Percentiles rank a stretch among this genome's conserved stretches.
phyloP scores from a whole-genome alignment of 2,888 invertebrate genomes.

The Siphonodentalium dalli region DNA sequence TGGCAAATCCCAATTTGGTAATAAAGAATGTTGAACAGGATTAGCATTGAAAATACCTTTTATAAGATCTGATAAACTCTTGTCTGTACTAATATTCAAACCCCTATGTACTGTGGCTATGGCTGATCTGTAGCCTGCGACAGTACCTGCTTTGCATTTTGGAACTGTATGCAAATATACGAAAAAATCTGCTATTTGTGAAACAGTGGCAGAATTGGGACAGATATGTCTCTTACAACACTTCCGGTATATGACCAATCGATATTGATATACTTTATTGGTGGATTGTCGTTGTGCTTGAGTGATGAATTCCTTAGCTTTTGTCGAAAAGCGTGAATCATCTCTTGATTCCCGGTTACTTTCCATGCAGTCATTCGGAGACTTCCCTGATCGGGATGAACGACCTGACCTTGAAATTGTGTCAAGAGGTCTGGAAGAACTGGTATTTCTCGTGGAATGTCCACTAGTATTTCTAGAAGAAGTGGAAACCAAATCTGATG shows the following conservation, averaged over 20 bases:
- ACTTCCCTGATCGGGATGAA: not conserved
- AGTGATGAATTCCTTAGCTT: conserved; percentile 1
- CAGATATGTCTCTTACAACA: too few relatives aligned
- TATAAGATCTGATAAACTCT: too few relatives aligned
- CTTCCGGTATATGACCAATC: not conserved
- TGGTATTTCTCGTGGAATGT: not conserved
- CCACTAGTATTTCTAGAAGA: not conserved
- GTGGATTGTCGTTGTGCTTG: not conserved
- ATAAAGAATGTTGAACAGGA: too few relatives aligned
- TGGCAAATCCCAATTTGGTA: too few relatives aligned
- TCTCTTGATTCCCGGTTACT: not conserved
- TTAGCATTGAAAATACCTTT: too few relatives aligned
- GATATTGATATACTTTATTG: not conserved
- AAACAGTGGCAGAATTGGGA: too few relatives aligned
- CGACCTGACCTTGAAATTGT: not conserved
- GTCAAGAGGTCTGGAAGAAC: not conserved
- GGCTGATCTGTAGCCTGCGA: too few relatives aligned
- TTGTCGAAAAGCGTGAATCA: not conserved
- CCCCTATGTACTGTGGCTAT: too few relatives aligned
- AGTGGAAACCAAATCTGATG: not conserved
- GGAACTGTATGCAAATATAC: too few relatives aligned
- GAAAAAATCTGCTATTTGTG: too few relatives aligned
- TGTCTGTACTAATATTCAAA: too few relatives aligned
- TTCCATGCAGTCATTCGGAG: not conserved
- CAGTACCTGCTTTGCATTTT: too few relatives aligned